Base-by-base conservation (phyloP, 2,888 invertebrate genomes). In the Scaptomyza polygonia region DNA sequence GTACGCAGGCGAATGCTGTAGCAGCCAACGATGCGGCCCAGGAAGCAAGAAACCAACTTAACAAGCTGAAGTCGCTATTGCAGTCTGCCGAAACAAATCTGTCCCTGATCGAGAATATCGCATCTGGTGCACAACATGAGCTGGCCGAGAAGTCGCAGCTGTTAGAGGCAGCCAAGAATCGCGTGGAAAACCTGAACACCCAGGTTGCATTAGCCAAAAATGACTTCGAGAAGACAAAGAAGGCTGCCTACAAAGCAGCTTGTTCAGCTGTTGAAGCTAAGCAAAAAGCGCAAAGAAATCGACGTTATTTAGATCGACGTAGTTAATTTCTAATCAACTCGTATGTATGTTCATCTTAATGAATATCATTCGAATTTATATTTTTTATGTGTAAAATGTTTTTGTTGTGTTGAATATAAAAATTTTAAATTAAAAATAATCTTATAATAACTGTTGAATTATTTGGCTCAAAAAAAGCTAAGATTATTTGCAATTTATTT, bases 191-290 rank as follows among this genome's bases (percentile, higher is more conserved):
- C 67, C 89, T 96, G 6, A 92, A 93, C 62, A 93, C 93, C 36
- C 94, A 95, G 79, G 86, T 95, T 40, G 93, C 93, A 73, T 92
- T 93, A 11, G 94, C 95, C 0, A 93, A 94, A 64, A 91, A 93
- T 0, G 95, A 95, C 77, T 93, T 94, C 47, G 91, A 93, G 0
- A 94, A 93, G 21, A 96, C 95, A 0, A 95, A 94, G 82, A 94
- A 94, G 67, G 94, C 95, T 0, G 95, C 95, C 0, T 94, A 94
- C 59, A 94, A 93, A 62, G 96, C 96, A 0, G 94, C 94, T 21
- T 93, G 94, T 59, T 93, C 95, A 0, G 96, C 96, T 0, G 93
- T 94, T 18, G 94, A 94, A 18, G 95, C 95, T 6, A 94, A 95
- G 73, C 93, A 94, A 9, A 90, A 90, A 67, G 90, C 89, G 0